Conservation (phyloP, 2,797 vertebrate genomes). For the Neopelma chrysocephalum region DNA sequence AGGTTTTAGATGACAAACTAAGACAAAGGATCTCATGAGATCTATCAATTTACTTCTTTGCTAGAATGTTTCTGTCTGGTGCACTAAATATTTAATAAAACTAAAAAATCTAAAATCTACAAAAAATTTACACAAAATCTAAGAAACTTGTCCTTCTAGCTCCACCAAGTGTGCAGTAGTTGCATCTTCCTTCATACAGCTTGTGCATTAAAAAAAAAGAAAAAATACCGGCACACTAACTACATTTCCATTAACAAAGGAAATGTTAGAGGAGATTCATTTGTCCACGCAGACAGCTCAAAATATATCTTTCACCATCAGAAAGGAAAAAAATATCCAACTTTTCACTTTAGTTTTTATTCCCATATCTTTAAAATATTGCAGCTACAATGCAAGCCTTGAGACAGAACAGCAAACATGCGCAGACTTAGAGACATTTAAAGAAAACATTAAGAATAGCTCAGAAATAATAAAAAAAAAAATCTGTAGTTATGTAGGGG, state of each 20-base stretch:
- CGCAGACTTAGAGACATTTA: not conserved
- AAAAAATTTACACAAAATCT: not conserved
- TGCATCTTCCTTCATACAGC: not conserved
- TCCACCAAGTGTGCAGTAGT: not conserved
- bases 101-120: not conserved
- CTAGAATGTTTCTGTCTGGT: not conserved
- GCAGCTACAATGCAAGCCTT: not conserved
- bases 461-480: not conserved
- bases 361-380: not conserved
- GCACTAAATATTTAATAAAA: not conserved
- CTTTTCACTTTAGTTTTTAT: not conserved
- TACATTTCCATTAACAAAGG: not conserved
- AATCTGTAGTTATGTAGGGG: not conserved
- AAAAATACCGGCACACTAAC: not conserved
- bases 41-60: not conserved
- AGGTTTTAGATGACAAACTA: not conserved
- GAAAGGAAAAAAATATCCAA: not conserved
- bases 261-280: not conserved
- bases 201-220: not conserved
- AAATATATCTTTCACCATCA: not conserved
- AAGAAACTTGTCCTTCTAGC: not conserved
- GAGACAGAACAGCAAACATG: not conserved
- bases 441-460: not conserved
- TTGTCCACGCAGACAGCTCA: not conserved
- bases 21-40: not conserved